phyloP scores from a whole-genome alignment of 2,888 invertebrate genomes.

The Salpingus planirostris region DNA sequence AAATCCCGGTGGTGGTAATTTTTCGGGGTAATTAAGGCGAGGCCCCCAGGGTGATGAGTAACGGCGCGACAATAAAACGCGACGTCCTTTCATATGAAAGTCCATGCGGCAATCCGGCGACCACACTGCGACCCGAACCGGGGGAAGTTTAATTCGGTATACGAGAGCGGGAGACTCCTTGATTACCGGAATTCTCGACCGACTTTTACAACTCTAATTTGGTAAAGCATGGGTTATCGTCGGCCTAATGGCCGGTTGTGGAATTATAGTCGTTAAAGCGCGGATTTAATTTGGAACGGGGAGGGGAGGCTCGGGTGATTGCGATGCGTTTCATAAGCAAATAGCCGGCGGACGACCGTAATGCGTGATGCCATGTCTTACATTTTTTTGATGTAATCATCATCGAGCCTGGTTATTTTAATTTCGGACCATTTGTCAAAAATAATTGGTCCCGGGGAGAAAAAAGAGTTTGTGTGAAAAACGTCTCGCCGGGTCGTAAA shows the following conservation, averaged over 20 bases:
- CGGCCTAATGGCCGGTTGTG: slow-evolving; percentile 17
- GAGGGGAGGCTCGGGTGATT: slow-evolving; percentile 7
- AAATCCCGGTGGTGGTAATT: no score
- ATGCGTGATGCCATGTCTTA: slow-evolving; percentile 12
- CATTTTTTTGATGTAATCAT: slow-evolving; percentile 10
- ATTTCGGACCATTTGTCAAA: slow-evolving; percentile 13
- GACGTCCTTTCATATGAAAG: no score
- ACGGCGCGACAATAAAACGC: no score
- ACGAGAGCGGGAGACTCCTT: slow-evolving; percentile 11
- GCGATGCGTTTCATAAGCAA: slow-evolving; percentile 13
- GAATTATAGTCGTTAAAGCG: slow-evolving; percentile 14
- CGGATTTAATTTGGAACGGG: slow-evolving; percentile 15
- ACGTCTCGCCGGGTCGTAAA: slow-evolving; percentile 9
- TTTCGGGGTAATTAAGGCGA: no score
- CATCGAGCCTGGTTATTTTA: slow-evolving; percentile 7
- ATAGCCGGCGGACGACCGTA: slow-evolving; percentile 12
- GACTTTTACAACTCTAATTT: slow-evolving; percentile 23
- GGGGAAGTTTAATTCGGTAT: slow-evolving; percentile 5
- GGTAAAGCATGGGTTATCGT: slow-evolving; percentile 20
- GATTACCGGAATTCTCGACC: slow-evolving; percentile 16
- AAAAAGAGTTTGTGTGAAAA: slow-evolving; percentile 19
- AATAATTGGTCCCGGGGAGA: slow-evolving; percentile 10
- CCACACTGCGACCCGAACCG: no score
- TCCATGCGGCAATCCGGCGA: no score
- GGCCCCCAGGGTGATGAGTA: no score